Evolutionary conservation across 2,113 vertebrate genomes (phyloP), one percentile per base, ranked within the genome.

Genomic region (Astur gentilis): DNA sequence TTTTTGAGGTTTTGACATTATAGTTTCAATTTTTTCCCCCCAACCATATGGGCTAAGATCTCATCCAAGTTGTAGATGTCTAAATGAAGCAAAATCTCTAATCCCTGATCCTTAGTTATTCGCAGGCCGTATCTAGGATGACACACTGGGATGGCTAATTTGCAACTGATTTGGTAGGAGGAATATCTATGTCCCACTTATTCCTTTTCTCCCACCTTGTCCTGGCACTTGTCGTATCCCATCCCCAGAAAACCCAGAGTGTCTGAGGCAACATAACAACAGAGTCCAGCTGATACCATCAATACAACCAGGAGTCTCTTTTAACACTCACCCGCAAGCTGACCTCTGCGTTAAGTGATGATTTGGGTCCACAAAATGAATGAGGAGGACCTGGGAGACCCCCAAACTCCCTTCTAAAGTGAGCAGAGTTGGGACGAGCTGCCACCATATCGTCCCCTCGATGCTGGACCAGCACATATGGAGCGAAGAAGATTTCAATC

Each of bases 381-480:
- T 0, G 2, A 89, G 20, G 15, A 83, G 44, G 36, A 34, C 7
- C 6, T 72, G 26, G 44, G 29, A 71, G 15, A 60, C 4, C 3
- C 38, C 20, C 17, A 49, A 16, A 71, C 11, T 80, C 78, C 19
- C 31, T 83, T 87, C 40, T 29, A 60, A 81, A 87, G 36, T 1
- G 1, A 45, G 26, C 14, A 65, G 45, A 31, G 10, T 5, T 64
- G 40, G n/a, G 31, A 54, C 0, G 6, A 93, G 49, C 32, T 83
- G 40, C 25, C 15, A 2, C 49, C 70, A 8, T 14, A 4, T 10
- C 13, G 29, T 34, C 27, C 15, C 19, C 27, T 77, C 0, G 0
- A 11, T 26, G n/a, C 15, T 60, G 60, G 44, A 50, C 18, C 32
- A 90, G 50, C 44, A 62, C 20, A 40, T 2, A 2, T 8, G 18